Conservation (phyloP, 2,797 vertebrate species). For the Sternotherus odoratus region DNA sequence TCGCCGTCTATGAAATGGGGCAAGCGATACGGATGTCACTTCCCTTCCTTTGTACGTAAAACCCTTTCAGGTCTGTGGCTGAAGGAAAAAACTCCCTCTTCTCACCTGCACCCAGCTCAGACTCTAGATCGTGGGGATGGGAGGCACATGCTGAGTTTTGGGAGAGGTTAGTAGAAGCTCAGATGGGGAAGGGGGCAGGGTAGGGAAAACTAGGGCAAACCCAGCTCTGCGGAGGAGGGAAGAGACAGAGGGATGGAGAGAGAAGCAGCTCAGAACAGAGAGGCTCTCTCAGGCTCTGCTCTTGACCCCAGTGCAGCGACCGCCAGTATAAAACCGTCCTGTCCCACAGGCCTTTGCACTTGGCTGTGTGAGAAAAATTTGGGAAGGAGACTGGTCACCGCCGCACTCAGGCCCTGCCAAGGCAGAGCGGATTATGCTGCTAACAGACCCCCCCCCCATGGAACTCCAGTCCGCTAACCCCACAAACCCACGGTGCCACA, state of each 20-base stretch:
- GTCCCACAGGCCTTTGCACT: not conserved
- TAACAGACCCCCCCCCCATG: accelerated
- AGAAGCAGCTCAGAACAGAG: not conserved
- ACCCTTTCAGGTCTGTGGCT: not conserved
- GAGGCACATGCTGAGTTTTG: not conserved
- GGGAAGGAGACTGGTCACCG: not conserved
- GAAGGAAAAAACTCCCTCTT: not conserved
- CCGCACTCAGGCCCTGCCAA: not conserved
- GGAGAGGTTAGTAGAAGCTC: not conserved
- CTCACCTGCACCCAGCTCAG: not conserved
- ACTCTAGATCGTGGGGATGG: not conserved
- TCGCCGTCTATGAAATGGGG: not conserved
- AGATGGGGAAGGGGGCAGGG: not conserved
- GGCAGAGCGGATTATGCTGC: accelerated
- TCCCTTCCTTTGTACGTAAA: not conserved
- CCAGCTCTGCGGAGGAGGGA: not conserved
- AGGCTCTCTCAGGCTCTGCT: not conserved
- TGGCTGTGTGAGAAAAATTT: not conserved
- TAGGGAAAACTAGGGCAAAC: not conserved
- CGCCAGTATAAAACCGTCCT: not conserved
- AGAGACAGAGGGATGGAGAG: not conserved
- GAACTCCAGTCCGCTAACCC: not conserved
- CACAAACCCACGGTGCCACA: accelerated
- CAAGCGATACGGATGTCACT: not conserved
- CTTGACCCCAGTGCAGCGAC: not conserved